These are phyloP conservation scores for Rissa tridactyla DNA, from an alignment of 2,113 vertebrate species.

Conservation along the genomic window DNA sequence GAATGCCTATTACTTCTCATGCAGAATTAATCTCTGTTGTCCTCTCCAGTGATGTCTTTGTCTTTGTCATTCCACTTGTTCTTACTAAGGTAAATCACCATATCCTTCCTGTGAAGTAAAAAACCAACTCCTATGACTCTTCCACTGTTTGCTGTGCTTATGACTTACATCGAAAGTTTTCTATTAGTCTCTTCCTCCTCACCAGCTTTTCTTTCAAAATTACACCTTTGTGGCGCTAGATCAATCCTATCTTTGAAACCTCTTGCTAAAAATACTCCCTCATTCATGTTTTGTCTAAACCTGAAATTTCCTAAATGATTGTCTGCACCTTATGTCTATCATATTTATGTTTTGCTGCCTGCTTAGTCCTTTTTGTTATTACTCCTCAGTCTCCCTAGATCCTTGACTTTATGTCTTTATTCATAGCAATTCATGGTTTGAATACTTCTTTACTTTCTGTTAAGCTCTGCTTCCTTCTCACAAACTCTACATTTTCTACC, in stretches of 20 bases:
- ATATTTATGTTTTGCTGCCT: background rate
- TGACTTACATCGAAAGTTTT: background rate
- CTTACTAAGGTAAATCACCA: background rate
- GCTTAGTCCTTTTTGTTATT: background rate
- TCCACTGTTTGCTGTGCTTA: background rate
- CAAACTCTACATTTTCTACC: background rate
- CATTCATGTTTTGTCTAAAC: background rate
- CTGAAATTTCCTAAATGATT: background rate
- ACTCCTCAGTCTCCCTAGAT: background rate
- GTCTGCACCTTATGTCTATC: background rate
- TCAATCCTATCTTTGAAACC: background rate
- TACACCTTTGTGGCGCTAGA: background rate
- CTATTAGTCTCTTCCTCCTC: background rate
- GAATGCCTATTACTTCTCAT: background rate
- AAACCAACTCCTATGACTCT: background rate
- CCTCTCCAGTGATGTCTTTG: background rate
- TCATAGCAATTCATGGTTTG: background rate
- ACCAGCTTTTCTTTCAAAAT: background rate
- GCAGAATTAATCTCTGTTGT: background rate
- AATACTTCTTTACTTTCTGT: background rate
- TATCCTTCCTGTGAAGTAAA: background rate
- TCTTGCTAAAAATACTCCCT: background rate
- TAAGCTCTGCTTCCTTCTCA: background rate
- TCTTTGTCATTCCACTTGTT: background rate
- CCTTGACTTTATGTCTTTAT: background rate